Evolutionary conservation across 92 coral and sea anemone genomes (phyloP).

Genomic region (Pocillopora grandis): DNA sequence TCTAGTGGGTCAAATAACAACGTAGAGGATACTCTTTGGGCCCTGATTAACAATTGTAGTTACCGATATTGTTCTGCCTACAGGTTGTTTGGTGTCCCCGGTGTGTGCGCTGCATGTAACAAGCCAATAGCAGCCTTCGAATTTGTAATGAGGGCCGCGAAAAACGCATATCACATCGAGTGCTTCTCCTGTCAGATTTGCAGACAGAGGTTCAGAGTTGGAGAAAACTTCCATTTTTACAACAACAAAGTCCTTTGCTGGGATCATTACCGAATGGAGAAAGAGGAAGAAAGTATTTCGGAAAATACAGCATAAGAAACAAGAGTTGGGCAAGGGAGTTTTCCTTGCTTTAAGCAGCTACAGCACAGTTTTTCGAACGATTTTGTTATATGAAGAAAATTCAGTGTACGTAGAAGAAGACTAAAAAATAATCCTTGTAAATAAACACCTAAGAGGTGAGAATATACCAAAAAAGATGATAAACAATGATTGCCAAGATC

Average conservation of each 20-base stretch:
- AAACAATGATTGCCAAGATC: no score
- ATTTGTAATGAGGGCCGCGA: slow-evolving; percentile 83
- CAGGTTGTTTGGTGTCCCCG: slow-evolving; percentile 86
- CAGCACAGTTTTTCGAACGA: no score
- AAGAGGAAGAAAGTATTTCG: slow-evolving; percentile 26
- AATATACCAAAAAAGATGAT: no score
- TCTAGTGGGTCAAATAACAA: no score
- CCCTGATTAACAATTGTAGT: no score
- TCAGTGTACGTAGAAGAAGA: no score
- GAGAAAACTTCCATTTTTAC: slow-evolving; percentile 78
- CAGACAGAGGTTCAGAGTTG: slow-evolving; percentile 83
- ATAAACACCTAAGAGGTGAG: no score
- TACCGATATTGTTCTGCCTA: neutral
- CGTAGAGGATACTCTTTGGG: no score
- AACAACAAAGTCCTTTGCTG: slow-evolving; percentile 88
- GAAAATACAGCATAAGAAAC: slow-evolving; percentile 8
- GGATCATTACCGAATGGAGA: slow-evolving; percentile 76
- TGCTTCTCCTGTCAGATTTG: slow-evolving; percentile 87
- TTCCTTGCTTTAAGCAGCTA: neutral
- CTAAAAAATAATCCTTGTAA: no score
- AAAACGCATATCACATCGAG: slow-evolving; percentile 87
- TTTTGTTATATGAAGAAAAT: no score
- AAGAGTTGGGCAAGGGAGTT: neutral
- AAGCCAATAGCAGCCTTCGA: slow-evolving; percentile 90
- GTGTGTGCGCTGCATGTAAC: slow-evolving; percentile 77